Conservation (phyloP, 1,140 invertebrate genomes). For the Myzus persicae region DNA sequence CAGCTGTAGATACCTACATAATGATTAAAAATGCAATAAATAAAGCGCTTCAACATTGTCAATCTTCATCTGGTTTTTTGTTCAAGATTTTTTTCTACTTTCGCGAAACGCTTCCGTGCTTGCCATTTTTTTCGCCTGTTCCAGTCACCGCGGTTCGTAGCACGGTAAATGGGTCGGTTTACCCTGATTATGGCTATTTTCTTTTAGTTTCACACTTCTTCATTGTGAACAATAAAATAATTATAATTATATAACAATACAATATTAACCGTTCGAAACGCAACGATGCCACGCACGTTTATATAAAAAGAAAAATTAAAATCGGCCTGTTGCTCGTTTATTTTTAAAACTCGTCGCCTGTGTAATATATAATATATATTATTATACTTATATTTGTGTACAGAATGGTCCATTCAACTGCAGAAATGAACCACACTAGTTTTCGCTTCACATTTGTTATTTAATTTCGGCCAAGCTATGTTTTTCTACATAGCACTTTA, state of each 20-base stretch:
- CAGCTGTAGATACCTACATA: neutral
- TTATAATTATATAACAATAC: neutral
- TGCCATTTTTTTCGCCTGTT: neutral
- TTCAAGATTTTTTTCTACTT: neutral
- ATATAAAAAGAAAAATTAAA: conserved; percentile 16
- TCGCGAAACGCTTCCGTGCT: neutral
- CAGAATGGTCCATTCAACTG: neutral
- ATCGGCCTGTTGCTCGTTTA: neutral
- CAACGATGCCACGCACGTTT: neutral
- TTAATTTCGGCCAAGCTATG: neutral
- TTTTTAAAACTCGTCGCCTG: neutral
- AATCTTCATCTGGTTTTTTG: neutral
- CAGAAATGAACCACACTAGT: neutral
- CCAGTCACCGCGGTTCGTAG: neutral
- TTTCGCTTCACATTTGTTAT: neutral
- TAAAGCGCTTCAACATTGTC: neutral
- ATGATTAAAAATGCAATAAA: neutral
- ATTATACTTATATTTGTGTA: conserved; percentile 1
- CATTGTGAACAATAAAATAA: neutral
- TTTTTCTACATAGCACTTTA: neutral
- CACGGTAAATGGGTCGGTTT: neutral
- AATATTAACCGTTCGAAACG: neutral
- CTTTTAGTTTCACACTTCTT: neutral
- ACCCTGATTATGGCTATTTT: neutral
- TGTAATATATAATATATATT: neutral